phyloP scores from a whole-genome alignment of 2,888 invertebrate species.

The Nemotelus nigrinus region DNA sequence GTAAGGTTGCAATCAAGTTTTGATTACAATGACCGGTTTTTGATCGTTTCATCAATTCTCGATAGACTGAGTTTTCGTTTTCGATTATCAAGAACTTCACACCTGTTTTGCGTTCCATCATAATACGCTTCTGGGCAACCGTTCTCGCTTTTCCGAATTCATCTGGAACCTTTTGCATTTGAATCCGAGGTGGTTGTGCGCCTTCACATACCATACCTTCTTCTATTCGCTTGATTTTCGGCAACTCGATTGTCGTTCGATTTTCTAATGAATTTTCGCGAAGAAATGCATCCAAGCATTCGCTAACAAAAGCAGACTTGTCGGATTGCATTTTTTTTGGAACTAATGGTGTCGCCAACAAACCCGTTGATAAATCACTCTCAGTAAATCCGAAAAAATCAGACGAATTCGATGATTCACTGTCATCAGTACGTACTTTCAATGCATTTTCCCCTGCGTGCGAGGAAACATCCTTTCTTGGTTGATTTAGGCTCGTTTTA shows the following conservation, averaged over 20 bases:
- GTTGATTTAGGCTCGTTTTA: too few relatives aligned
- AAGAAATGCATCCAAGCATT: slow-evolving; percentile 67
- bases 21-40: slow-evolving; percentile 58
- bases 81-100: slow-evolving; percentile 63
- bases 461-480: too few relatives aligned
- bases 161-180: slow-evolving; percentile 61
- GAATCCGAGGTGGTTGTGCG: slow-evolving; percentile 59
- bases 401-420: slow-evolving; percentile 21
- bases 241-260: slow-evolving; percentile 46
- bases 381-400: slow-evolving; percentile 63
- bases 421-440: background rate
- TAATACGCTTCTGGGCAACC: slow-evolving; percentile 67
- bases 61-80: slow-evolving; percentile 62
- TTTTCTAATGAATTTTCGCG: slow-evolving; percentile 65
- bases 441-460: too few relatives aligned
- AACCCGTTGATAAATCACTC: slow-evolving; percentile 59
- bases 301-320: slow-evolving; percentile 65
- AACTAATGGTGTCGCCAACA: slow-evolving; percentile 62
- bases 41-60: slow-evolving; percentile 60
- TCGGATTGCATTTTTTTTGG: slow-evolving; percentile 48
- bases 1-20: slow-evolving; percentile 57
- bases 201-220: slow-evolving; percentile 60
- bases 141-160: slow-evolving; percentile 66
- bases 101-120: slow-evolving; percentile 62
- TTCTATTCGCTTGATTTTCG: slow-evolving; percentile 51